Percentiles rank a stretch among this genome's conserved stretches.
Evolutionary conservation across 2,888 invertebrate species (phyloP).

Genomic region (Limenitis camilla): DNA sequence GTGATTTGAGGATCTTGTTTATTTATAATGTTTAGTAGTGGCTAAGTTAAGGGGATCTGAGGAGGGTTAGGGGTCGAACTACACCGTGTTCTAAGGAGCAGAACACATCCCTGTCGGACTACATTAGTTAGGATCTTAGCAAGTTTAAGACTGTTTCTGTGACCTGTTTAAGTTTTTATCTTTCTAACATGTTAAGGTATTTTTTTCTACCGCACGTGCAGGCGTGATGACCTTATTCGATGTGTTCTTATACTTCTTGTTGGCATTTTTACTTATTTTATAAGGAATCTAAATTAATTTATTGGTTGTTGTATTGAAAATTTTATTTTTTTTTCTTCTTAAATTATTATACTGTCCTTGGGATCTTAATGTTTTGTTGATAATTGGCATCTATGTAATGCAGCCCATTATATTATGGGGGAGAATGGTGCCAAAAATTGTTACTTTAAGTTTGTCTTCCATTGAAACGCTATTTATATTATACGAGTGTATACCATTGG

Average conservation of each 20-base stretch:
- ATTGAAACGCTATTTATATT: constrained; percentile 30
- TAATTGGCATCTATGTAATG: constrained; percentile 61
- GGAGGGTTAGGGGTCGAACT: constrained; percentile 50
- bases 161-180: constrained; percentile 74
- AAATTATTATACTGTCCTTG: constrained; percentile 62
- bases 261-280: constrained; percentile 75
- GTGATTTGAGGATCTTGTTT: constrained; percentile 60
- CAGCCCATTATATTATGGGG: constrained; percentile 52
- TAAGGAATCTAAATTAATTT: constrained; percentile 74
- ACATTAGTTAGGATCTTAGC: constrained; percentile 72
- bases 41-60: constrained; percentile 61
- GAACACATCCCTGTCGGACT: constrained; percentile 72
- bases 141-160: constrained; percentile 75
- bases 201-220: constrained; percentile 40
- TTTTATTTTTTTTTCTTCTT: constrained; percentile 51
- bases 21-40: constrained; percentile 42
- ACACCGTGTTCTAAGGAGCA: constrained; percentile 71
- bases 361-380: constrained; percentile 53
- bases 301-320: constrained; percentile 72
- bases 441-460: constrained; percentile 51
- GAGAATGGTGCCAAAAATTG: constrained; percentile 53
- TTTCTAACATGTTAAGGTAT: constrained; percentile 63
- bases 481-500: constrained; percentile 21
- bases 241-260: constrained; percentile 75
- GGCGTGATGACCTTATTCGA: constrained; percentile 52